Conservation (phyloP, 2,113 vertebrate genomes). For the Triplophysa dalaica region DNA sequence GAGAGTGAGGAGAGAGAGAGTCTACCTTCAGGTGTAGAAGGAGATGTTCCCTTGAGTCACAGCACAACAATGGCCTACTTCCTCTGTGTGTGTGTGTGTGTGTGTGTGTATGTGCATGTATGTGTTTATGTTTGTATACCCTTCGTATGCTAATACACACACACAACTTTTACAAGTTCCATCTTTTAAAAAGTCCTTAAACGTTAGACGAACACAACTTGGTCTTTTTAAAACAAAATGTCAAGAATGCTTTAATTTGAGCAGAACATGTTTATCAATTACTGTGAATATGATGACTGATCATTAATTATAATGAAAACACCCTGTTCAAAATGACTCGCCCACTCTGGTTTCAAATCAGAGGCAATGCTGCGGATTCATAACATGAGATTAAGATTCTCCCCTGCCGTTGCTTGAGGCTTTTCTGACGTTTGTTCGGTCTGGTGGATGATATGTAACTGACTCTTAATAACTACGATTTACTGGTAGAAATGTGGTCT, state of each 20-base stretch:
- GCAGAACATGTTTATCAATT: too few relatives aligned
- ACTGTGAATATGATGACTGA: too few relatives aligned
- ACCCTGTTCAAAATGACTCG: neutral
- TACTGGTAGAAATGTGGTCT: slow-evolving; percentile 49
- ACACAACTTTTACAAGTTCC: too few relatives aligned
- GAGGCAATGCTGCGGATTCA: neutral
- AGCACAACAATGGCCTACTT: slow-evolving; percentile 29
- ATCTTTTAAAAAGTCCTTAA: too few relatives aligned
- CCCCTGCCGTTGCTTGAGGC: neutral
- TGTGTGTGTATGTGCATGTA: slow-evolving; percentile 6
- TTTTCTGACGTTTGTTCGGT: neutral
- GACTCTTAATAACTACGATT: slow-evolving; percentile 57
- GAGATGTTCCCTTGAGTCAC: slow-evolving; percentile 11
- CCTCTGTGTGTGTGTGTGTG: slow-evolving; percentile 14
- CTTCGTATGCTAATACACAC: neutral
- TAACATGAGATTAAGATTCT: neutral
- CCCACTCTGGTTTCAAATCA: neutral
- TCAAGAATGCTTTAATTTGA: too few relatives aligned
- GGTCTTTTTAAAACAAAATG: neutral
- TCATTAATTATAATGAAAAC: too few relatives aligned
- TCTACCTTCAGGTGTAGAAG: slow-evolving; percentile 40
- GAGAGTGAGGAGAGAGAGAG: neutral
- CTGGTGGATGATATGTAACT: slow-evolving; percentile 41
- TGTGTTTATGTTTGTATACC: neutral
- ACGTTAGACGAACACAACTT: too few relatives aligned